Conservation (phyloP, 1,140 invertebrate species). For the Caenorhabditis latens region DNA sequence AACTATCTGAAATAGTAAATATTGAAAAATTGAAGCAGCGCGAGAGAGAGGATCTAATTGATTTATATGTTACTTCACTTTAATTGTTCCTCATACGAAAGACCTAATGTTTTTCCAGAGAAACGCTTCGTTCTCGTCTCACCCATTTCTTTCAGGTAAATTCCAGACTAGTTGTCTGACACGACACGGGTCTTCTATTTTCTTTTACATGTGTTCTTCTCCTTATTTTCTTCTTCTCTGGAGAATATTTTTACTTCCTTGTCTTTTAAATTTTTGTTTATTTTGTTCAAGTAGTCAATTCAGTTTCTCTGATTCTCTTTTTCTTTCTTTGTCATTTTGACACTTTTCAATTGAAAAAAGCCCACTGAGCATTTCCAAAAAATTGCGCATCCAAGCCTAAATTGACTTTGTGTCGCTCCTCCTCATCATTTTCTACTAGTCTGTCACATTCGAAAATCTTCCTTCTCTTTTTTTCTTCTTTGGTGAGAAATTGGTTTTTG, state of each 20-base stretch:
- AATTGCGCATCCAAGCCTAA: slow-evolving; percentile 1
- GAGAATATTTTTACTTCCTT: neutral
- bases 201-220: too few relatives aligned
- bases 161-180: too few relatives aligned
- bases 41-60: neutral
- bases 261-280: neutral
- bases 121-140: too few relatives aligned
- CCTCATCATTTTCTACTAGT: slow-evolving; percentile 2
- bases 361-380: slow-evolving; percentile 11
- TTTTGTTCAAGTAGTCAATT: neutral
- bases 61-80: too few relatives aligned
- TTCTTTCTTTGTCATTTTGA: neutral
- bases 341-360: neutral
- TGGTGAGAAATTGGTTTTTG: slow-evolving; percentile 43
- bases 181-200: too few relatives aligned
- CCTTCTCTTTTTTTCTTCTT: neutral
- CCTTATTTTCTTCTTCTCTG: too few relatives aligned
- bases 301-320: neutral
- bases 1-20: slow-evolving; percentile 13
- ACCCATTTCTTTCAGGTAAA: too few relatives aligned
- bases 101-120: too few relatives aligned
- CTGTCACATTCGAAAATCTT: neutral
- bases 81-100: too few relatives aligned
- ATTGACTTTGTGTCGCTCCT: slow-evolving; percentile 13
- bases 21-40: neutral